These are phyloP conservation scores for Hartigia nigra DNA, from an alignment of 2,888 invertebrate species.

Conservation along the genomic window DNA sequence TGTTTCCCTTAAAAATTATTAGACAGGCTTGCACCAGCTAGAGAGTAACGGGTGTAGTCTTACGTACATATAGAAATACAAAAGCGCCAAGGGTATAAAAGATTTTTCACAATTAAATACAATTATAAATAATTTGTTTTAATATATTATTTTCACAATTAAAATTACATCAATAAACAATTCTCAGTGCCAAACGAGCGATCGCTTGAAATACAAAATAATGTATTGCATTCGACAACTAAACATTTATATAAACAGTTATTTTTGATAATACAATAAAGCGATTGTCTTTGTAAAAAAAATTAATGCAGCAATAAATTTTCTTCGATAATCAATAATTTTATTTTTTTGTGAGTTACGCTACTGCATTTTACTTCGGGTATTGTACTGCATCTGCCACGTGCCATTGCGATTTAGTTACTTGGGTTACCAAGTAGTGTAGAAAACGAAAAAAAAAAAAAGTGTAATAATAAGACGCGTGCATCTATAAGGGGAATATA, in stretches of 20 bases:
- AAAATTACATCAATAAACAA: not conserved
- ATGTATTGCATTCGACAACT: not conserved
- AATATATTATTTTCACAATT: not conserved
- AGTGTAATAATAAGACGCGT: not conserved
- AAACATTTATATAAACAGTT: too few relatives aligned
- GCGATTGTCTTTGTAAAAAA: too few relatives aligned
- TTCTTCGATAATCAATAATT: not conserved
- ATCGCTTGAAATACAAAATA: not conserved
- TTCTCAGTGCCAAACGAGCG: not conserved
- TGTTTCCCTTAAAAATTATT: slow-evolving; percentile 54
- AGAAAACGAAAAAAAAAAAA: slow-evolving; percentile 22
- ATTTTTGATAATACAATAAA: too few relatives aligned
- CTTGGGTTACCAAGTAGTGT: slow-evolving; percentile 26
- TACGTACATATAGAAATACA: slow-evolving; percentile 1
- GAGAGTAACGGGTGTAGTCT: not conserved
- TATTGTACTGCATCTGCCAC: slow-evolving; percentile 27
- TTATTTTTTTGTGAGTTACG: not conserved
- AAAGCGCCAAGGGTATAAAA: not conserved
- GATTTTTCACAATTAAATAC: not conserved
- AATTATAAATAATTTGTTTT: not conserved
- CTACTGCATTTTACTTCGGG: slow-evolving; percentile 8
- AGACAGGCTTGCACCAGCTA: slow-evolving; percentile 15
- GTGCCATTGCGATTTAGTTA: slow-evolving; percentile 41
- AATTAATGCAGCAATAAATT: too few relatives aligned
- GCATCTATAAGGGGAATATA: not conserved